Conservation (phyloP, 2,888 invertebrate species). For the Agriopis aurantiaria region DNA sequence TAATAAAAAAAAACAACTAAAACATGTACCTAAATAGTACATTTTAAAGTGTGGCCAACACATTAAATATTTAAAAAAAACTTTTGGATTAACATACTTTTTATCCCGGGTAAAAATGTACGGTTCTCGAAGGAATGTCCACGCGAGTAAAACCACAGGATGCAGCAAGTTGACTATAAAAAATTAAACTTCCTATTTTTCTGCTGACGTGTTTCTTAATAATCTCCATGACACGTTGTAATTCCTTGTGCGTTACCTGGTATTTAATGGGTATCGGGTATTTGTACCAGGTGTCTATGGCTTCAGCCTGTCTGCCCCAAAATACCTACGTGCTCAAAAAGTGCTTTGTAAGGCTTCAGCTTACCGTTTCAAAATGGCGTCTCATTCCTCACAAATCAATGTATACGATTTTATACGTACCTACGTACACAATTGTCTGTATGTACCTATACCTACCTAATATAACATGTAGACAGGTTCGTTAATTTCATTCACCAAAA, state of each 20-base stretch:
- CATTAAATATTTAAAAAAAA: too few relatives aligned
- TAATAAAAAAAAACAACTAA: too few relatives aligned
- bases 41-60: too few relatives aligned
- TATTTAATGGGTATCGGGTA: conserved; percentile 55
- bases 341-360: conserved; percentile 73
- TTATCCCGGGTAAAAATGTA: too few relatives aligned
- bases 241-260: conserved; percentile 55
- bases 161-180: background rate
- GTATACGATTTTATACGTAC: conserved; percentile 10
- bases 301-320: conserved; percentile 70
- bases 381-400: conserved; percentile 54
- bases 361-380: conserved; percentile 75
- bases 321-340: conserved; percentile 65
- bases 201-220: conserved; percentile 1
- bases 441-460: background rate
- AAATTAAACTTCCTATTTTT: background rate
- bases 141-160: too few relatives aligned
- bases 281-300: conserved; percentile 62
- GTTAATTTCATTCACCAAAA: background rate
- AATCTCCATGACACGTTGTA: conserved; percentile 51
- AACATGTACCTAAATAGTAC: too few relatives aligned
- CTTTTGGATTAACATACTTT: too few relatives aligned
- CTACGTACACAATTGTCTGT: background rate
- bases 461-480: background rate
- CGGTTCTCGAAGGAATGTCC: too few relatives aligned